Percentiles rank a stretch among this genome's conserved stretches.
Evolutionary conservation across 2,888 invertebrate genomes (phyloP).

Genomic region (Pilophorus perplexus): DNA sequence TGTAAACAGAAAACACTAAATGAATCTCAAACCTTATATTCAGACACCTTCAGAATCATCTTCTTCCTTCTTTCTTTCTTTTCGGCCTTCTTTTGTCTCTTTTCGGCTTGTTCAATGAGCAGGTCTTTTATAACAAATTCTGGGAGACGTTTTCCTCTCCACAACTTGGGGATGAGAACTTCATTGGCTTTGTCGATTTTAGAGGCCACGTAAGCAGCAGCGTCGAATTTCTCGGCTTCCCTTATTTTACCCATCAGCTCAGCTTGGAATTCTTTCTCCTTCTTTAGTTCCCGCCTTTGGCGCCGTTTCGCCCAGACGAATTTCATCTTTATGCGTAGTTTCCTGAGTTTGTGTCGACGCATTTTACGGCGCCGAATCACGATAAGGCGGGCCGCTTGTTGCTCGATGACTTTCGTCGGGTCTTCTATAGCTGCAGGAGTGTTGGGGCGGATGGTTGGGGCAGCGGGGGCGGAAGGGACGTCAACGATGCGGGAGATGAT

Average conservation of each 20-base stretch:
- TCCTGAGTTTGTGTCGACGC: slow-evolving; percentile 80
- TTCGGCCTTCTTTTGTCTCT: slow-evolving; percentile 42
- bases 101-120: slow-evolving; percentile 61
- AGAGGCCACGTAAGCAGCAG: slow-evolving; percentile 67
- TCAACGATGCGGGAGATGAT: not conserved
- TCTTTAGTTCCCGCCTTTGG: slow-evolving; percentile 67
- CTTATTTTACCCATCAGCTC: slow-evolving; percentile 66
- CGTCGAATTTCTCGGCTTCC: slow-evolving; percentile 71
- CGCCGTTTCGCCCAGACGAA: slow-evolving; percentile 69
- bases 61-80: slow-evolving; percentile 45
- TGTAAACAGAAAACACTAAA: too few relatives aligned
- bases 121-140: slow-evolving; percentile 66
- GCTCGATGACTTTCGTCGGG: slow-evolving; percentile 56
- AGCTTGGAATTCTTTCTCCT: slow-evolving; percentile 76
- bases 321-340: slow-evolving; percentile 75
- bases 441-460: not conserved
- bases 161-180: slow-evolving; percentile 59
- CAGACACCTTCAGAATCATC: slow-evolving; percentile 44
- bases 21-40: slow-evolving; percentile 43
- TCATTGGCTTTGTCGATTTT: slow-evolving; percentile 63
- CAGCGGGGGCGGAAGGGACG: not conserved
- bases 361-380: slow-evolving; percentile 78
- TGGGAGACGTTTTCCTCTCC: slow-evolving; percentile 64
- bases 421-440: slow-evolving; percentile 44
- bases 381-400: slow-evolving; percentile 69